Evolutionary conservation across 64 coral and sea anemone genomes (phyloP).

Genomic region (Platygyra sinensis): DNA sequence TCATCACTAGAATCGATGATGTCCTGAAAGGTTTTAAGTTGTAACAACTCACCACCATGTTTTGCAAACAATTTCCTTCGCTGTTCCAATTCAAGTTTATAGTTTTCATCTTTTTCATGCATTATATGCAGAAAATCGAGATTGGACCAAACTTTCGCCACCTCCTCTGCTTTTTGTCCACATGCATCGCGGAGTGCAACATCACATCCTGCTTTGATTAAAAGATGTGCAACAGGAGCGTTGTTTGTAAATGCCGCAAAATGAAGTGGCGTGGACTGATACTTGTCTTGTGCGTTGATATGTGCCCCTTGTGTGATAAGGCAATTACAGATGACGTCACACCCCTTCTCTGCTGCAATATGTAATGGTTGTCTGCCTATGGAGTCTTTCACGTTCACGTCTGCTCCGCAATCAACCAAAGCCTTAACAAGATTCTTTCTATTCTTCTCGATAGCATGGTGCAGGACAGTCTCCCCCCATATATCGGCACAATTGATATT

Average conservation of each 20-base stretch:
- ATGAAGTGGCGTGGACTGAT: constrained; percentile 44
- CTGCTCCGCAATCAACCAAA: constrained; percentile 47
- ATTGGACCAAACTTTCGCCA: constrained; percentile 34
- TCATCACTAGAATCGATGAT: constrained; percentile 22
- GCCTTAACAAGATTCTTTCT: constrained; percentile 23
- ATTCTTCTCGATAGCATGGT: constrained; percentile 55
- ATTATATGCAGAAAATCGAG: constrained; percentile 25
- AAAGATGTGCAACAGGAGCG: constrained; percentile 11
- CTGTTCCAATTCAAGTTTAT: background rate
- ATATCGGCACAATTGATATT: constrained; percentile 45
- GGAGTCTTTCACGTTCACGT: constrained; percentile 27
- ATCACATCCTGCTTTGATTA: constrained; percentile 36
- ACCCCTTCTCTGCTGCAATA: constrained; percentile 30
- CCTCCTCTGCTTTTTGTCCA: constrained; percentile 40
- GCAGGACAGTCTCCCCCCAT: constrained; percentile 45
- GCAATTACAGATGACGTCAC: constrained; percentile 1
- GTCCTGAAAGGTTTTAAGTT: constrained; percentile 45
- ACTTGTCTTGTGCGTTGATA: constrained; percentile 38
- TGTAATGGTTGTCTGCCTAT: constrained; percentile 38
- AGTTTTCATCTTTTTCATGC: too few relatives aligned
- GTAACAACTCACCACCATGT: constrained; percentile 25
- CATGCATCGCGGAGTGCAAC: constrained; percentile 2
- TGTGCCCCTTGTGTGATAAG: constrained; percentile 38
- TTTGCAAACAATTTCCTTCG: constrained; percentile 33
- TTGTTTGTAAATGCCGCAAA: constrained; percentile 47